Evolutionary conservation across 2,888 invertebrate genomes (phyloP).

Genomic region (Cataglyphis altisquamis): DNA sequence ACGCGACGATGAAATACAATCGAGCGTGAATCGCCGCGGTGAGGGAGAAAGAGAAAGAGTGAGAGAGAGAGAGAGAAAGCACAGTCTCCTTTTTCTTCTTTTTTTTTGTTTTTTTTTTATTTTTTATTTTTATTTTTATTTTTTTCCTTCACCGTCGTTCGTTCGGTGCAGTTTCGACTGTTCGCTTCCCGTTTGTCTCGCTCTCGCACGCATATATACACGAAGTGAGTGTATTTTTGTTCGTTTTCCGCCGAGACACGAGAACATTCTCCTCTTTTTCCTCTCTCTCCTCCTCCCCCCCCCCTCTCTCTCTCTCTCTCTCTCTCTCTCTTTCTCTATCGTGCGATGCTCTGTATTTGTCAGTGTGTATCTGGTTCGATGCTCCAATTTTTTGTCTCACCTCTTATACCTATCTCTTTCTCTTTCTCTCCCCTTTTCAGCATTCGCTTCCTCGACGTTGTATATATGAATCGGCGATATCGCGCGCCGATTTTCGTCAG

Average conservation of each 20-base stretch:
- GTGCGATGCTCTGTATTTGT: slow-evolving; percentile 47
- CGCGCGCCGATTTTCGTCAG: slow-evolving; percentile 31
- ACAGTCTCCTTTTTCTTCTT: neutral
- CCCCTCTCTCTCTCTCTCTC: neutral
- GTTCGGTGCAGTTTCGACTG: slow-evolving; percentile 41
- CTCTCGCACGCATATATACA: slow-evolving; percentile 48
- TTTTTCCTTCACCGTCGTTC: slow-evolving; percentile 32
- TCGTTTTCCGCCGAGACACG: slow-evolving; percentile 59
- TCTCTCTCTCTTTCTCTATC: slow-evolving; percentile 7
- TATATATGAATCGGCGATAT: slow-evolving; percentile 33
- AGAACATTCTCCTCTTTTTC: slow-evolving; percentile 60
- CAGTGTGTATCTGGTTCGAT: slow-evolving; percentile 68
- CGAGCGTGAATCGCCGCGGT: slow-evolving; percentile 30
- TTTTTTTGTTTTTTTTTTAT: no score
- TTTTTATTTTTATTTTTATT: no score
- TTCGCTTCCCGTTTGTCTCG: slow-evolving; percentile 50
- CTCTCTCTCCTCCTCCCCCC: neutral
- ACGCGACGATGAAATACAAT: slow-evolving; percentile 43
- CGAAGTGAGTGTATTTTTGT: slow-evolving; percentile 65
- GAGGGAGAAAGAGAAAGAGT: slow-evolving; percentile 39
- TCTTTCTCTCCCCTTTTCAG: neutral
- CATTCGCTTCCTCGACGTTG: slow-evolving; percentile 5
- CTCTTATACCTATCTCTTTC: slow-evolving; percentile 33
- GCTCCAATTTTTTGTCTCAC: slow-evolving; percentile 58
- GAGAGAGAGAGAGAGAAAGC: slow-evolving; percentile 24